Evolutionary conservation across 2,113 vertebrate genomes (phyloP), one percentile per base, ranked within the genome.

Genomic region (Chroicocephalus ridibundus): DNA sequence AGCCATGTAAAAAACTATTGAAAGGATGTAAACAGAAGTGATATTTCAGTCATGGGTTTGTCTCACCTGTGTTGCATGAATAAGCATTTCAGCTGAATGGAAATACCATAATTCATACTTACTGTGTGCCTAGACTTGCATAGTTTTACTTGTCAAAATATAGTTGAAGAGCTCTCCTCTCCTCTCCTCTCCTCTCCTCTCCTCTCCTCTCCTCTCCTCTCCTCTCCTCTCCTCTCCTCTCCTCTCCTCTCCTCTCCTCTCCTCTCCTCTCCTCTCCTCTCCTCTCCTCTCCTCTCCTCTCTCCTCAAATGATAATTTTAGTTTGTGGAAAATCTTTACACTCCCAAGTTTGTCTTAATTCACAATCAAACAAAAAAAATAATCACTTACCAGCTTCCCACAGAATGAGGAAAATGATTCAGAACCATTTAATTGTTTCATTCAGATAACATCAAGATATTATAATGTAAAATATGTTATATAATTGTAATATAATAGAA

Each of bases 401-500:
- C 18, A 81, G 60, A 81, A 77, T 3, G 36, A 77, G 49, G 57
- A 86, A 77, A 85, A 81, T 54, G 3, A 81, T 70, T 90, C 68
- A 86, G 68, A 92, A 86, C 51, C 31, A 65, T 83, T 83, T 92
- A 61, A 79, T 71, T 55, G 15, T 70, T 94, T 88, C 46, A 84
- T 86, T 89, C 64, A 75, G 92, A 91, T 93, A 91, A 44, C 27
- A 93, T 86, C 49, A 69, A 89, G 54, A 52, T 77, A 82, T 69
- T 92, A 49, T 54, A 91, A 95, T 57, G n/a, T 72, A 77, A 91
- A 95, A 78, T 68, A 80, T 14, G 14, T 80, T 88, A 72, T 91
- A 57, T 61, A 83, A 65, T 36, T 77, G 10, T 61, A 68, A 29
- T 29, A 64, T 54, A 92, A 88, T 77, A 38, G 81, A 93, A 89